These are phyloP conservation scores for Stegostoma tigrinum DNA, from an alignment of 2,113 vertebrate genomes.

Conservation along the genomic window DNA sequence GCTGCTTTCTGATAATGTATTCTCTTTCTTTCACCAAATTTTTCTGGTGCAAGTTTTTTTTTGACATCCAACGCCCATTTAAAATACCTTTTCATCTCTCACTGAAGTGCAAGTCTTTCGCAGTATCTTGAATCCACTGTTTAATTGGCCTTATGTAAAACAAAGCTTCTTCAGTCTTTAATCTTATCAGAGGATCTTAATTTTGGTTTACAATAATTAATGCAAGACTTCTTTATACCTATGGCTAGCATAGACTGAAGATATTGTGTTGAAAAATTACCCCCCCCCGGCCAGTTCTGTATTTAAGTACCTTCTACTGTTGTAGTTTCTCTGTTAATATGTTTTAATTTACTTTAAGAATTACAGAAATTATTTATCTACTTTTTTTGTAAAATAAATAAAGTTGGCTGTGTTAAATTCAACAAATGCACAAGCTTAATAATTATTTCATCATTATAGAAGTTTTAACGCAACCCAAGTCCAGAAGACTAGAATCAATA, in stretches of 20 bases:
- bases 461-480: not conserved
- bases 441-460: not conserved
- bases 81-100: not conserved
- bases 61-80: not conserved
- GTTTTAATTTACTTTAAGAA: not conserved
- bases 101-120: not conserved
- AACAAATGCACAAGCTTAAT: not conserved
- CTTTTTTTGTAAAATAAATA: no score
- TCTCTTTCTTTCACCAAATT: not conserved
- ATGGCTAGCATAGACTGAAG: not conserved
- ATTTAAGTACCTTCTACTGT: no score
- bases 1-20: not conserved
- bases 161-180: conserved; percentile 5
- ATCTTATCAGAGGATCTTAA: not conserved
- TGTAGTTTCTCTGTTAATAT: not conserved
- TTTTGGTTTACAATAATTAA: not conserved
- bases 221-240: not conserved
- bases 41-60: not conserved
- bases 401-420: not conserved
- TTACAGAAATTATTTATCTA: no score
- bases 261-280: not conserved
- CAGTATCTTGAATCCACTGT: not conserved
- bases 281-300: not conserved
- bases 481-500: not conserved
- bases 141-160: not conserved